These are phyloP conservation scores for Microctenopoma stevenorrisi DNA, from an alignment of 2,797 vertebrate species.

Conservation along the genomic window DNA sequence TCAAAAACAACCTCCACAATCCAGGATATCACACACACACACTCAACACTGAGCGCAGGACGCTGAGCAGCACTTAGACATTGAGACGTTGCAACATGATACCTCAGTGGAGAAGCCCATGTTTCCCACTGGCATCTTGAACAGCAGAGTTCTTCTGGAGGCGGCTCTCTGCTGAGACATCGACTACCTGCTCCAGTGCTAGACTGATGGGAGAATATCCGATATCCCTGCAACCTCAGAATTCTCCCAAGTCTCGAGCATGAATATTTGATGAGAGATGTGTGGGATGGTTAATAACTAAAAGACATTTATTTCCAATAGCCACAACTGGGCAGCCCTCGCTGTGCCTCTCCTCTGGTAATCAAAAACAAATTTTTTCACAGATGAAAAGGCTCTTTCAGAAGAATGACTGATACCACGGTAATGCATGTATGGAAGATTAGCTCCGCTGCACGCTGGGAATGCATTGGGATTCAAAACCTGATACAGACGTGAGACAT, in stretches of 20 bases:
- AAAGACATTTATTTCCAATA: conserved; percentile 85
- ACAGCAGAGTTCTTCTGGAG: conserved; percentile 31
- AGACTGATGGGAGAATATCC: conserved; percentile 76
- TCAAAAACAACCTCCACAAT: conserved; percentile 22
- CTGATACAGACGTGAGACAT: conserved; percentile 12
- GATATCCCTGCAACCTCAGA: conserved; percentile 60
- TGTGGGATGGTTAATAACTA: conserved; percentile 76
- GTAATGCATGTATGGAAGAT: conserved; percentile 43
- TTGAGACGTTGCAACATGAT: conserved; percentile 35
- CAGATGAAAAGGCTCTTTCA: conserved; percentile 48
- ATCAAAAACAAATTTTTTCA: conserved; percentile 68
- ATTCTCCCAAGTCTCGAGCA: conserved; percentile 79
- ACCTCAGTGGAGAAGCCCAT: conserved; percentile 46
- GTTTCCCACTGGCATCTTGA: conserved; percentile 30
- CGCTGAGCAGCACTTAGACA: conserved; percentile 26
- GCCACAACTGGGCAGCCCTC: conserved; percentile 73
- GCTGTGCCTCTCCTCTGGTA: conserved; percentile 38
- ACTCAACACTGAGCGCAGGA: background rate
- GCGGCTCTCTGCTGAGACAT: conserved; percentile 39
- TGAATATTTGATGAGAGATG: conserved; percentile 88
- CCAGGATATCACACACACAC: conserved; percentile 10
- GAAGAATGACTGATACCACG: conserved; percentile 29
- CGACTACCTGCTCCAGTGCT: conserved; percentile 53
- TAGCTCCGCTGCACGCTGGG: conserved; percentile 25
- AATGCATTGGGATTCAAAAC: conserved; percentile 28